Conservation (phyloP, 35 echinoderm and acorn worm species). For the Anneissia japonica region DNA sequence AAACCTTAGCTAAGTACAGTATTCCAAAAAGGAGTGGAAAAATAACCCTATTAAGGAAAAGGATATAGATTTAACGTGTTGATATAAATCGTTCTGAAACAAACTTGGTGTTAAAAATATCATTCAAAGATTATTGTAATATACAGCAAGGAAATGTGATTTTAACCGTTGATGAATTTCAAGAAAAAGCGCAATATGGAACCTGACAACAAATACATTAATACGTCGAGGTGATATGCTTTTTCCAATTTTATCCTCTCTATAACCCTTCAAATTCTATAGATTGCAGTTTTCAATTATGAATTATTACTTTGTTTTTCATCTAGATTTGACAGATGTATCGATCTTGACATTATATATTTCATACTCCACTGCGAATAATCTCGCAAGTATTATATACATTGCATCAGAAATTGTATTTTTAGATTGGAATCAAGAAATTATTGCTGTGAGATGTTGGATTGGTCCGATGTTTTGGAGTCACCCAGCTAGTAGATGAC, state of each 20-base stretch:
- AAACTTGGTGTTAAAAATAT: not conserved
- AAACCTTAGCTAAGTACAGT: too few relatives aligned
- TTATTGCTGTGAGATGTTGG: not conserved
- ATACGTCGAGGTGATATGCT: not conserved
- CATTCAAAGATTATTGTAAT: not conserved
- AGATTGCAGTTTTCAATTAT: not conserved
- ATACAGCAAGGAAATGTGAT: not conserved
- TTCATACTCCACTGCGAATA: not conserved
- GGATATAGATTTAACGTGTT: not conserved
- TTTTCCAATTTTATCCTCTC: not conserved
- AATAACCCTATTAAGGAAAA: too few relatives aligned
- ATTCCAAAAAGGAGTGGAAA: too few relatives aligned
- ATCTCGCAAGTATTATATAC: not conserved
- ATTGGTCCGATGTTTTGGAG: not conserved
- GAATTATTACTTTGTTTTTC: not conserved
- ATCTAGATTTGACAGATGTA: not conserved
- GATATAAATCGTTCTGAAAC: not conserved
- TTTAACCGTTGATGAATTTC: not conserved
- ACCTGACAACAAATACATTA: not conserved
- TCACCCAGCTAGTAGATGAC: too few relatives aligned
- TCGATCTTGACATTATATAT: not conserved
- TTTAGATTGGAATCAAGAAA: not conserved
- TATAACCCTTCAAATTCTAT: not conserved
- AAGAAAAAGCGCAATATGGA: not conserved
- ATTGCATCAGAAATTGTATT: not conserved